Conservation (phyloP, 2,113 vertebrate species). For the Ondatra zibethicus region DNA sequence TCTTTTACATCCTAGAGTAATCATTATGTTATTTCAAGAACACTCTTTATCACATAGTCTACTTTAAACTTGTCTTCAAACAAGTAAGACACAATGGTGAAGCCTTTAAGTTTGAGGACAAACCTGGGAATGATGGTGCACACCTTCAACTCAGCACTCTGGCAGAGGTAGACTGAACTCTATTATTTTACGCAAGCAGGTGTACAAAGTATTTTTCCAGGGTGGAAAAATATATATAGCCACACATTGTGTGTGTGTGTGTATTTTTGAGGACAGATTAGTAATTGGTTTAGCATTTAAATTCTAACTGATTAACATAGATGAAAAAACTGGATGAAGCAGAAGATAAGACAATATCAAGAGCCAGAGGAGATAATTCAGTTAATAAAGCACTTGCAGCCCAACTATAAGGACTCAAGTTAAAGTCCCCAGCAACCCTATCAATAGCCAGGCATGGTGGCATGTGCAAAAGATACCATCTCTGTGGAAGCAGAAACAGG, state of each 20-base stretch:
- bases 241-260: no score
- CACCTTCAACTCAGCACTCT: background rate
- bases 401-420: background rate
- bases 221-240: no score
- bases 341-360: background rate
- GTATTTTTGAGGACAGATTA: no score
- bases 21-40: conserved; percentile 4
- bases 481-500: background rate
- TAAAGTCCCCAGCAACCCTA: background rate
- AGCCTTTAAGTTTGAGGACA: background rate
- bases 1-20: background rate
- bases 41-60: background rate
- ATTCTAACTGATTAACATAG: background rate
- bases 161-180: background rate
- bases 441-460: no score
- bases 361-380: background rate
- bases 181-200: background rate
- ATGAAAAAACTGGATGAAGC: background rate
- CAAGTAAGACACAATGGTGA: background rate
- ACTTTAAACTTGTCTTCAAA: background rate
- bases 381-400: background rate
- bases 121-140: background rate
- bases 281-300: background rate
- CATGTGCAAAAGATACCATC: background rate
- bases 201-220: background rate